A percentile compares a stretch with the other conserved stretches of the same genome.
phyloP scores from a whole-genome alignment of 2,797 vertebrate species.

The Platyrinchus mystaceus region DNA sequence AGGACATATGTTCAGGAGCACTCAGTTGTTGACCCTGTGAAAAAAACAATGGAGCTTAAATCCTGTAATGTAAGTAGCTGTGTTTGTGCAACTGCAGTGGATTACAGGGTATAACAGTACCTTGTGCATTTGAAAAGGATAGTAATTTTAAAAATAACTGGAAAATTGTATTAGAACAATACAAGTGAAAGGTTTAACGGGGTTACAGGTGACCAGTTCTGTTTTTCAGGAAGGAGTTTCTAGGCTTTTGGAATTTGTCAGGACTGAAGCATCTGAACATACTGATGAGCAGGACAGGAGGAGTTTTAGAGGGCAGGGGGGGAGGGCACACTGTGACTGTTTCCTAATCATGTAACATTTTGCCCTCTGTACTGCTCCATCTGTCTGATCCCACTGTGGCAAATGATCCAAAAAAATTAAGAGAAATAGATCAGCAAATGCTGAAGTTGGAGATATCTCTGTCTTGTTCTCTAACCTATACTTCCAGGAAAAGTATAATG shows the following conservation, averaged over 20 bases:
- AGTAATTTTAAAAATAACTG: background rate
- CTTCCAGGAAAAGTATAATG: background rate
- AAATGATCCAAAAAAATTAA: background rate
- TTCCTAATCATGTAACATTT: background rate
- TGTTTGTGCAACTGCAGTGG: background rate
- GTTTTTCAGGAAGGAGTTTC: background rate
- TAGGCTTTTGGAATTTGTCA: background rate
- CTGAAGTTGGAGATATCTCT: background rate
- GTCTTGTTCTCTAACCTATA: background rate
- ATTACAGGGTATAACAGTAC: background rate
- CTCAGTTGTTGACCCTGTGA: slow-evolving; percentile 89
- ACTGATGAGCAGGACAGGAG: background rate
- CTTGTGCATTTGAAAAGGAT: background rate
- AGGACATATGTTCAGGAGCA: slow-evolving; percentile 93
- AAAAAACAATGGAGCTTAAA: slow-evolving; percentile 89
- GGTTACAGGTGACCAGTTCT: background rate
- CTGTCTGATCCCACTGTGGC: background rate
- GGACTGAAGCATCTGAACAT: background rate
- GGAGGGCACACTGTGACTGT: background rate
- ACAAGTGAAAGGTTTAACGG: background rate
- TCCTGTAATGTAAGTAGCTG: slow-evolving; percentile 91
- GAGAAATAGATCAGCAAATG: background rate
- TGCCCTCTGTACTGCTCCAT: background rate
- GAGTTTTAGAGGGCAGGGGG: background rate
- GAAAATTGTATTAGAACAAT: background rate